Conservation (phyloP, 2,113 vertebrate species). For the Arizona elegans region DNA sequence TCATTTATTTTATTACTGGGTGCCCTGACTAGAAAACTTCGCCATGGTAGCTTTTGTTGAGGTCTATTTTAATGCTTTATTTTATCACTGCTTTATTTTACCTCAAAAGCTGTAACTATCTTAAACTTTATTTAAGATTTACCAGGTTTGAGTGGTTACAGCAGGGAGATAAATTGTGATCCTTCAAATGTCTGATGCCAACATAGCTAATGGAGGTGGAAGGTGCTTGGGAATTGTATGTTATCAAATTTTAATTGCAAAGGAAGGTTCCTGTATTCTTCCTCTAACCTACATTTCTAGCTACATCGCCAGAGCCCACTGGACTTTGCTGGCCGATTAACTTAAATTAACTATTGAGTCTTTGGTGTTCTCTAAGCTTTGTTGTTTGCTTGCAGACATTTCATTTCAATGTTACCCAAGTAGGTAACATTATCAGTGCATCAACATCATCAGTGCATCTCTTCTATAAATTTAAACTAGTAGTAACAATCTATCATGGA, state of each 20-base stretch:
- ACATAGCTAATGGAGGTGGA: neutral
- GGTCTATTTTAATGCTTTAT: neutral
- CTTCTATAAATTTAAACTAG: neutral
- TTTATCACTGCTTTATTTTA: neutral
- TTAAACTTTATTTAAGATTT: neutral
- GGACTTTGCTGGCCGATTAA: neutral
- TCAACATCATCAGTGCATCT: neutral
- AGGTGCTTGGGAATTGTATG: neutral
- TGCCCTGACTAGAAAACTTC: neutral
- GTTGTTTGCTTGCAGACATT: neutral
- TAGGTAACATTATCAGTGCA: neutral
- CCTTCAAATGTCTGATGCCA: neutral
- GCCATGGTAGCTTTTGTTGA: neutral
- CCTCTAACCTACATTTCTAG: neutral
- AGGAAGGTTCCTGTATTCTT: neutral
- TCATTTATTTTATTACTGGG: neutral
- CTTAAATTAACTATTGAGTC: neutral
- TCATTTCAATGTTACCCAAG: neutral
- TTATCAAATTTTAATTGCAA: neutral
- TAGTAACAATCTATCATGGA: neutral
- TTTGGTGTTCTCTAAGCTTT: neutral
- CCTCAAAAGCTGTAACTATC: neutral
- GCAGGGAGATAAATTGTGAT: neutral
- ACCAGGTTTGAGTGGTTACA: neutral
- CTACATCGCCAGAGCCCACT: neutral